These are phyloP conservation scores for Etheostoma nigrum DNA, from an alignment of 2,797 vertebrate species.

Conservation along the genomic window DNA sequence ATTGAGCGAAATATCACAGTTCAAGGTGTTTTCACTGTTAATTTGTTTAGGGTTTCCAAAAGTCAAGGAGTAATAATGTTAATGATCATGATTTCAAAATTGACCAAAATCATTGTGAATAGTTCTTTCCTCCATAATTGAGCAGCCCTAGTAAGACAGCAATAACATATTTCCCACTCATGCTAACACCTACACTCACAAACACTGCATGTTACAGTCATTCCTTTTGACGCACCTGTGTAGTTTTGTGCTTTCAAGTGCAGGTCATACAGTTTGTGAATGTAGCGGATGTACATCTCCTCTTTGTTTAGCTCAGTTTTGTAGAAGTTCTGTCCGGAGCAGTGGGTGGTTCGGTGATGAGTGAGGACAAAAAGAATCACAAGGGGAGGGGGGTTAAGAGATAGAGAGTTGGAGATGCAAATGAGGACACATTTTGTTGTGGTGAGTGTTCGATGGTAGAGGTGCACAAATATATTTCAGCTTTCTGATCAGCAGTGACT, in stretches of 20 bases:
- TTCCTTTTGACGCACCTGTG: conserved; percentile 87
- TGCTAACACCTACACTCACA: not conserved
- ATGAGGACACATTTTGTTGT: conserved; percentile 28
- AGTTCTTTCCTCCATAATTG: too few relatives aligned
- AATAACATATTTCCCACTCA: not conserved
- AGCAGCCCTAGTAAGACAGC: not conserved
- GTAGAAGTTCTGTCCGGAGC: conserved; percentile 93
- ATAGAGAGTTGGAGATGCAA: conserved; percentile 14
- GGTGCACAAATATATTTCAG: conserved; percentile 40
- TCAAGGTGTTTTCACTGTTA: too few relatives aligned
- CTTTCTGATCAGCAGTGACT: conserved; percentile 35
- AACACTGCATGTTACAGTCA: rapidly evolving
- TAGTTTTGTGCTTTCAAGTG: conserved; percentile 99
- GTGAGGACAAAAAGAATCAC: conserved; percentile 21
- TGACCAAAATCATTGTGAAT: too few relatives aligned
- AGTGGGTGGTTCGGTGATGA: not conserved
- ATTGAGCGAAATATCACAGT: too few relatives aligned
- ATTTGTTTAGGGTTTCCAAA: too few relatives aligned
- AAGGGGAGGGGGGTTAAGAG: not conserved
- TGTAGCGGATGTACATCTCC: conserved; percentile 99
- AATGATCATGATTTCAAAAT: too few relatives aligned
- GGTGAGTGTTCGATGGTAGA: conserved; percentile 35
- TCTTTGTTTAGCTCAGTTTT: conserved; percentile 99
- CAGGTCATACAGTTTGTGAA: conserved; percentile 98
- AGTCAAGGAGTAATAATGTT: too few relatives aligned